A percentile compares a stretch with the other conserved stretches of the same genome.
Evolutionary conservation across 2,888 invertebrate genomes (phyloP).

Genomic region (Nomada lathburiana): DNA sequence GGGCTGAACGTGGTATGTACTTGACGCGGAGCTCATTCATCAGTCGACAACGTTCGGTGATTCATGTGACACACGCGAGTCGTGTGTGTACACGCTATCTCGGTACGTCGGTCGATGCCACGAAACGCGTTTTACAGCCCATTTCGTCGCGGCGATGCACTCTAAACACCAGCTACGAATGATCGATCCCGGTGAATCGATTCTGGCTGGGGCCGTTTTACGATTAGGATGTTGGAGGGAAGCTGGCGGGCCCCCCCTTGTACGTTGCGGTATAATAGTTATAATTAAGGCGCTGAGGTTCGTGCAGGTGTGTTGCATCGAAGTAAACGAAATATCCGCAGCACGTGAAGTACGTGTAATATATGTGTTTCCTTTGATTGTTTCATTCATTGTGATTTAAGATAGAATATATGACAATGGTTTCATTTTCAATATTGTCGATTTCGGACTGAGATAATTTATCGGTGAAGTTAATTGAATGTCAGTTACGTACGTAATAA

Average conservation of each 20-base stretch:
- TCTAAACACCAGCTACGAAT: neutral
- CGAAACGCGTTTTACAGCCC: conserved; percentile 25
- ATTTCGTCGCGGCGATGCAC: conserved; percentile 30
- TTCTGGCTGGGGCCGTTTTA: neutral
- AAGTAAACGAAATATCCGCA: too few species aligned
- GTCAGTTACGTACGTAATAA: too few species aligned
- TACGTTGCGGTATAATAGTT: neutral
- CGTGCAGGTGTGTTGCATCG: too few species aligned
- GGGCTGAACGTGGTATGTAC: conserved; percentile 24
- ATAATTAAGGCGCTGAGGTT: too few species aligned
- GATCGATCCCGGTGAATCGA: conserved; percentile 11
- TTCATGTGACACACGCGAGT: conserved; percentile 42
- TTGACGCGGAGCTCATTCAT: conserved; percentile 58
- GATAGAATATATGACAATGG: too few species aligned
- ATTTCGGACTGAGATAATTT: too few species aligned
- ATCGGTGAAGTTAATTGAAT: too few species aligned
- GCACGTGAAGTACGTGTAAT: too few species aligned
- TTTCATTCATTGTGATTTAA: too few species aligned
- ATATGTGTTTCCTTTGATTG: too few species aligned
- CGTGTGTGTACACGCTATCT: neutral
- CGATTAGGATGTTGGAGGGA: neutral
- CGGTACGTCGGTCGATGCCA: conserved; percentile 25
- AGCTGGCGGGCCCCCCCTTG: neutral
- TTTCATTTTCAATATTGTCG: too few species aligned
- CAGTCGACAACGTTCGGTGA: conserved; percentile 56